Evolutionary conservation across 2,113 vertebrate genomes (phyloP), one percentile per base, ranked within the genome.

Genomic region (Atherinomorus stipes): DNA sequence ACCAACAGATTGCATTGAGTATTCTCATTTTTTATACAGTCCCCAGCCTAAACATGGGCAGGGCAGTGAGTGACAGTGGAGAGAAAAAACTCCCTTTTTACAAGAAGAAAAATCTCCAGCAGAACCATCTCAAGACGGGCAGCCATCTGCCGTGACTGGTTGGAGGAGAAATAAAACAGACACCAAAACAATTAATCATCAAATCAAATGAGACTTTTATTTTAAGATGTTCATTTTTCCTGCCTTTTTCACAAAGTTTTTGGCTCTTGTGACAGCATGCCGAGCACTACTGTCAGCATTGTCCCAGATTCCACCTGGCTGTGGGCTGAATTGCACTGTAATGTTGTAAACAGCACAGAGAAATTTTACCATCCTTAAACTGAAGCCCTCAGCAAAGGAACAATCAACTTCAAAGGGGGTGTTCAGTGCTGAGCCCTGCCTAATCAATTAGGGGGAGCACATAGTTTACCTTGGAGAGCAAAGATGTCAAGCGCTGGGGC

Each of bases 381-480:
- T 31, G n/a, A 2, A 42, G n/a, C 11, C 26, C 4, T 38, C 21
- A 58, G 34, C 38, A 38, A 59, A 38, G 23, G 1, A 26, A 61
- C 19, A 23, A 37, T 42, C 31, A 66, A 16, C 26, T 75, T 79
- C 4, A 58, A 23, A 31, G 34, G 37, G 16, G 11, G 1, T 19
- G 25, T 19, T 23, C 42, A 62, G 6, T 63, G 50, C 37, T 66
- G 44, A 71, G 28, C 10, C 28, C 21, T 31, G 26, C 7, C 38
- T 45, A 31, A 64, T 71, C 76, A 47, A 67, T 71, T 11, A 71
- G 18, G 74, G 23, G 71, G 49, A 23, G 62, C 45, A 42, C 26
- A 1, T 47, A 61, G 50, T 80, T 80, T 74, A 63, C 64, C 37
- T 64, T 49, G 50, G 44, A 71, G 15, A 60, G 62, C 63, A 63